Evolutionary conservation across 1,140 invertebrate genomes (phyloP).

Genomic region (Lethrus apterus): DNA sequence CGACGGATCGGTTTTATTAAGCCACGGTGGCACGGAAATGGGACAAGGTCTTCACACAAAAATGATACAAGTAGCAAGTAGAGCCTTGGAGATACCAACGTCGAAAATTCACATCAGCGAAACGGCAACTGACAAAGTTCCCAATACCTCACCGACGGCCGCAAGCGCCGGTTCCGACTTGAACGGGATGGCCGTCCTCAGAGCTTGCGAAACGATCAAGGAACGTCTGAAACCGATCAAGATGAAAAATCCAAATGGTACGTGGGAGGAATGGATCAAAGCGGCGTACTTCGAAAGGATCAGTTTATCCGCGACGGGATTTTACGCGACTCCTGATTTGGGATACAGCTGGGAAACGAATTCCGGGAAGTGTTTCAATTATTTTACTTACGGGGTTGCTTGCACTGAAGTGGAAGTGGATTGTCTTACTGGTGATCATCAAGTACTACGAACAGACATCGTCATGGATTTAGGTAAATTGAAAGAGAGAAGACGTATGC

Average conservation of each 20-base stretch:
- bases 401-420: constrained; percentile 81
- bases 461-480: constrained; percentile 80
- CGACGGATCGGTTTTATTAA: constrained; percentile 88
- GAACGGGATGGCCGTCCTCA: constrained; percentile 91
- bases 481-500: too few species aligned
- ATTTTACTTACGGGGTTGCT: constrained; percentile 76
- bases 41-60: constrained; percentile 94
- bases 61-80: constrained; percentile 82
- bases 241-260: constrained; percentile 64
- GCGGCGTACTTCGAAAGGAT: constrained; percentile 75
- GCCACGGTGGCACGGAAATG: constrained; percentile 91
- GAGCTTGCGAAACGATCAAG: constrained; percentile 74
- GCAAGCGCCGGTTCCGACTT: constrained; percentile 88
- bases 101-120: constrained; percentile 81
- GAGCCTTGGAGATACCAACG: constrained; percentile 62
- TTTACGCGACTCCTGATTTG: constrained; percentile 71
- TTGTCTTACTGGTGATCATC: constrained; percentile 81
- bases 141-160: constrained; percentile 88
- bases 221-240: constrained; percentile 72
- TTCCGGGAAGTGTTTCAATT: constrained; percentile 65
- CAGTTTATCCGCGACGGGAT: constrained; percentile 79
- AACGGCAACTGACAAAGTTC: constrained; percentile 88
- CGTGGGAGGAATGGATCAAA: constrained; percentile 80
- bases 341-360: constrained; percentile 69
- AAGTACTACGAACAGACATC: constrained; percentile 81